Evolutionary conservation across 2,888 invertebrate genomes (phyloP), one percentile per base, ranked within the genome.

Genomic region (Punctoribates punctum): DNA sequence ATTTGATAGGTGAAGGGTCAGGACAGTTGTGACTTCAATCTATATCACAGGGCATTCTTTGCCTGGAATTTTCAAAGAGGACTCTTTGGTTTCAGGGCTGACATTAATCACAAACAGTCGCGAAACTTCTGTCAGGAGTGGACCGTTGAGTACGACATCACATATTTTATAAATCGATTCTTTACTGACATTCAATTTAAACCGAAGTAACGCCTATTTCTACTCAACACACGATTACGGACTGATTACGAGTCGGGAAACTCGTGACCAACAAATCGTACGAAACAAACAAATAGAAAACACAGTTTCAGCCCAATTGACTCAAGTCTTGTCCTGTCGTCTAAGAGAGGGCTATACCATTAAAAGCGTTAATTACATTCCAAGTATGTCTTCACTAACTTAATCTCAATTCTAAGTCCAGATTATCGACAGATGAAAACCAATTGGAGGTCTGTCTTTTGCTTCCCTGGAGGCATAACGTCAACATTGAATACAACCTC

Each of bases 341-440:
- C 85, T 92, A 78, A 85, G 91, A 62, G 92, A 92, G 84, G 92
- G 92, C 42, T 92, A 90, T 83, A 87, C 88, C 57, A 86, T 90
- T 78, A 88, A 88, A 79, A 82, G 82, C 76, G 74, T 81, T 62
- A 46, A 67, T 54, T 74, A 82, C 78, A 81, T 81, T 81, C 75
- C 82, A 81, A 81, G 82, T 83, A 81, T 78, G 25, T 5, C 6
- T 8, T 75, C 5, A n/a, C 3, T 42, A 6, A 25, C 8, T 6
- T 51, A n/a, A 1, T 83, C 87, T n/a, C 83, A 82, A 77, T 81
- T 86, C 76, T 84, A 85, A 13, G 1, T 5, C 1, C 38, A 13
- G 9, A 27, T 25, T 25, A 1, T 60, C 3, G 3, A 17, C 57
- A 60, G 60, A 60, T 75, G 88, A 88, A 79, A 87, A 86, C 74